Conservation (phyloP, 2,113 vertebrate genomes). For the Hydropotes inermis region DNA sequence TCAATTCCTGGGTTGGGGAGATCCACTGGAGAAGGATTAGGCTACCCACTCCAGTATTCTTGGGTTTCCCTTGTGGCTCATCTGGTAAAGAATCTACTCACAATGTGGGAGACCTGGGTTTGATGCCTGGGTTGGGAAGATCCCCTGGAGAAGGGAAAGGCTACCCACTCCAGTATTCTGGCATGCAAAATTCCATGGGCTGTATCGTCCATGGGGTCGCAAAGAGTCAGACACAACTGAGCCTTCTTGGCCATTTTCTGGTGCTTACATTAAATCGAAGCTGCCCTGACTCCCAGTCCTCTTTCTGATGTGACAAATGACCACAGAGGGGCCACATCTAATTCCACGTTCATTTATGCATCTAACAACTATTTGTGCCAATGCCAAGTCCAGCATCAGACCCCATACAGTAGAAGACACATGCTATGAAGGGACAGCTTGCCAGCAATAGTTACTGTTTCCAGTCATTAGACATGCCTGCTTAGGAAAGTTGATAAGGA, state of each 20-base stretch:
- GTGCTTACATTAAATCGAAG: neutral
- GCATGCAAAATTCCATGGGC: neutral
- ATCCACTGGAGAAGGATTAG: neutral
- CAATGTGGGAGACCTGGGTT: neutral
- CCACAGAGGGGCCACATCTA: neutral
- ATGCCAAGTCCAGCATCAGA: fast-evolving
- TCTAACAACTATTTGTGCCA: neutral
- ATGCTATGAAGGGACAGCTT: neutral
- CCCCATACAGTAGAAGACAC: neutral
- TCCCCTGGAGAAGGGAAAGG: neutral
- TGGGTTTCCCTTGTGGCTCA: neutral
- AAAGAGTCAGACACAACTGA: neutral
- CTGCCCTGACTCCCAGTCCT: neutral
- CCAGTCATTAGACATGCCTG: neutral
- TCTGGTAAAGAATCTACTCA: neutral
- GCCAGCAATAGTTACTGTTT: neutral
- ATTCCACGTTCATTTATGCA: neutral
- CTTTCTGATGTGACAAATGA: neutral
- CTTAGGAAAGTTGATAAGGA: neutral
- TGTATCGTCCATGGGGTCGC: neutral
- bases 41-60: neutral
- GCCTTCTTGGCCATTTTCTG: neutral
- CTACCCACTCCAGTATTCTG: neutral
- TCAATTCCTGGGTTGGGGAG: fast-evolving
- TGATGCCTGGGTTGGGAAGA: neutral